Evolutionary conservation across 64 coral and sea anemone species (phyloP).

Genomic region (Actinia equina): DNA sequence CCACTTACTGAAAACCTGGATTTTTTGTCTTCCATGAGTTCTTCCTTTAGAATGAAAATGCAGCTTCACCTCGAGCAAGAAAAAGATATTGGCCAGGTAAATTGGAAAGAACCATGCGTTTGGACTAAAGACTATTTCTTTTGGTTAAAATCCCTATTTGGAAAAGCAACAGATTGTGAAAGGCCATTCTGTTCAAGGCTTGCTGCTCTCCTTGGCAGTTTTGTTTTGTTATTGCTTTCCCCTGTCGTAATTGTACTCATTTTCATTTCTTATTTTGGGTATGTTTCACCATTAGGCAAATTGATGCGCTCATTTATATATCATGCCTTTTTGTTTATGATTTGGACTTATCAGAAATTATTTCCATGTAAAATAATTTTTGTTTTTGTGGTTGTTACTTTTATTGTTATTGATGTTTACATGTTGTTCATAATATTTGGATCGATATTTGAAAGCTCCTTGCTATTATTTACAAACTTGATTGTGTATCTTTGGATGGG

Average conservation of each 20-base stretch:
- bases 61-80: not conserved
- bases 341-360: too few relatives aligned
- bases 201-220: not conserved
- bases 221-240: not conserved
- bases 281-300: not conserved
- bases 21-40: not conserved
- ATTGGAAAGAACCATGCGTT: not conserved
- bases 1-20: too few relatives aligned
- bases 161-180: not conserved
- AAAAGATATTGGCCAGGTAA: not conserved
- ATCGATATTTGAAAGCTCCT: too few relatives aligned
- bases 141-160: not conserved
- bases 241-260: not conserved
- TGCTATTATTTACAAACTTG: not conserved
- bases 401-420: too few relatives aligned
- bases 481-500: not conserved
- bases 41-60: not conserved
- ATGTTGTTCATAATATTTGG: too few relatives aligned
- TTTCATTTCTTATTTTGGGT: not conserved
- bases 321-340: not conserved
- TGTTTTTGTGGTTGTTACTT: too few relatives aligned
- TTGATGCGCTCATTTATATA: not conserved
- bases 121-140: not conserved
- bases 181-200: not conserved
- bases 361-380: too few relatives aligned